Evolutionary conservation across 2,888 invertebrate genomes (phyloP).

Genomic region (Pseudococcus longispinus): DNA sequence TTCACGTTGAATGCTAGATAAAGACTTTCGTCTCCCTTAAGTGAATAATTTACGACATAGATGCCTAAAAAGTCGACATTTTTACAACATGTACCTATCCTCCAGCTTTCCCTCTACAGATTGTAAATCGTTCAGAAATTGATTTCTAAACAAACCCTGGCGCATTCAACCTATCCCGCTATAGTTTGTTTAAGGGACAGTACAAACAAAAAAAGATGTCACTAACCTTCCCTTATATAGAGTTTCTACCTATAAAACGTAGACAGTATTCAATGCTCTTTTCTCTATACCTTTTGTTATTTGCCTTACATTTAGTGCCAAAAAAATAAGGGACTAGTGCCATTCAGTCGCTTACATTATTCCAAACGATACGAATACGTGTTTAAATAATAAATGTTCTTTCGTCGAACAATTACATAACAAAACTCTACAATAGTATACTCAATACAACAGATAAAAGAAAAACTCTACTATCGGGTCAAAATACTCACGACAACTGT

Average conservation of each 20-base stretch:
- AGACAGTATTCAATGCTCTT: background rate
- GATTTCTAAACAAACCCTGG: background rate
- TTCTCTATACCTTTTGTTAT: background rate
- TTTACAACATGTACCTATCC: background rate
- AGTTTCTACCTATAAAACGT: background rate
- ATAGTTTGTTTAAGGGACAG: background rate
- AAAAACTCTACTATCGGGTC: background rate
- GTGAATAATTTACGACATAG: background rate
- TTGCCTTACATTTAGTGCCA: background rate
- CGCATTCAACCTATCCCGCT: background rate
- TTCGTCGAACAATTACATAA: background rate
- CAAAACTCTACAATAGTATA: background rate
- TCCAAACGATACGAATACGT: background rate
- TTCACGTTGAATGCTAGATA: background rate
- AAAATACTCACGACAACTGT: constrained; percentile 18
- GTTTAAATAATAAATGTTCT: background rate
- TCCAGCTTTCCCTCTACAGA: background rate
- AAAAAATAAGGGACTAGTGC: background rate
- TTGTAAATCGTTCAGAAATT: background rate
- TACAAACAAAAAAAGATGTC: background rate
- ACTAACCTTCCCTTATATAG: background rate
- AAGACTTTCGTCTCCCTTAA: background rate
- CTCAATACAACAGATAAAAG: background rate
- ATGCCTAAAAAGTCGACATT: background rate
- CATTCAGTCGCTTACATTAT: background rate